These are phyloP conservation scores for Alligator mississippiensis DNA, from an alignment of 2,113 vertebrate genomes.

Conservation along the genomic window DNA sequence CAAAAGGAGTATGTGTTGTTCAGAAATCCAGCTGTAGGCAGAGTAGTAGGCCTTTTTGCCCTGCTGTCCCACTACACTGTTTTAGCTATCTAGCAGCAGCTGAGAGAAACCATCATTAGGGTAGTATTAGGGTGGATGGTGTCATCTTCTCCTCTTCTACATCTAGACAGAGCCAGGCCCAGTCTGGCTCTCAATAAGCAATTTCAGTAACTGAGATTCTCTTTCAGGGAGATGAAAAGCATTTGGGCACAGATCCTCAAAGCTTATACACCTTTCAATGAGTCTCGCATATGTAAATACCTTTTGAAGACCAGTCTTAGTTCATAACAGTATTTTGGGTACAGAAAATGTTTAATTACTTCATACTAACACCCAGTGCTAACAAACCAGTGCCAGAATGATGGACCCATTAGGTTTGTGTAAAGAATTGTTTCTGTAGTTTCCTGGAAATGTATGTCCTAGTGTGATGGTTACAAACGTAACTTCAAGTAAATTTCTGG, in stretches of 20 bases:
- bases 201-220: neutral
- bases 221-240: neutral
- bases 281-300: fast-evolving
- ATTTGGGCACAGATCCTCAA: neutral
- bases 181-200: neutral
- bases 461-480: neutral
- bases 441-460: neutral
- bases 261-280: no score
- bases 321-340: neutral
- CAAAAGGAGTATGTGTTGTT: fast-evolving
- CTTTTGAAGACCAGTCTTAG: neutral
- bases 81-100: neutral
- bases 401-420: neutral
- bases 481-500: neutral
- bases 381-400: neutral
- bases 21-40: neutral
- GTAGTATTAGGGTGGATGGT: neutral
- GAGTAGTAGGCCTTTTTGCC: neutral
- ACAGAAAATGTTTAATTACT: neutral
- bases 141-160: neutral
- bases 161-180: neutral
- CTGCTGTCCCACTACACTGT: neutral
- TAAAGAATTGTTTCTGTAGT: neutral
- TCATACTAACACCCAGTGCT: neutral
- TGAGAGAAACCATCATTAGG: neutral